Percentiles rank a stretch among this genome's conserved stretches.
Conservation (phyloP, 2,888 invertebrate genomes). For the Lycocerus yunnanus region DNA sequence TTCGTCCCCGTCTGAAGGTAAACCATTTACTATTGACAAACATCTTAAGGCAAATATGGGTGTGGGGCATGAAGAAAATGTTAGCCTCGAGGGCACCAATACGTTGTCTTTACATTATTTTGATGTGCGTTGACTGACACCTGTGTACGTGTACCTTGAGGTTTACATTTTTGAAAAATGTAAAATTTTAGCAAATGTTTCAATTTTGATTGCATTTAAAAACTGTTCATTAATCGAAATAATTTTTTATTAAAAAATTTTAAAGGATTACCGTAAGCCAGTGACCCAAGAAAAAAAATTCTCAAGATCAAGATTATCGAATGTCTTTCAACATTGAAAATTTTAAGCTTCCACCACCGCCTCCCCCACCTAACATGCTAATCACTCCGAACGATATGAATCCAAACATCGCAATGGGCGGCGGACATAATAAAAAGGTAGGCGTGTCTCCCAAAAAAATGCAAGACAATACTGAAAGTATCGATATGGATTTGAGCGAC, state of each 20-base stretch:
- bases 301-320: slow-evolving; percentile 50
- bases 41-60: too few species aligned
- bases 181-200: neutral
- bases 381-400: neutral
- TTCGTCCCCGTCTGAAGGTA: too few species aligned
- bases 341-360: slow-evolving; percentile 54
- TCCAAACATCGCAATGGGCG: slow-evolving; percentile 9
- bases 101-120: neutral
- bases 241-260: slow-evolving; percentile 8
- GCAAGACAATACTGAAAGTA: slow-evolving; percentile 75
- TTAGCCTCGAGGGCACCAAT: neutral
- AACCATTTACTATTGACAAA: too few species aligned
- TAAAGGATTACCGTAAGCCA: slow-evolving; percentile 39
- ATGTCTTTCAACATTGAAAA: slow-evolving; percentile 46
- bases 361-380: slow-evolving; percentile 56
- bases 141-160: neutral
- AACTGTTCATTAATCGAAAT: neutral
- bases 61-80: neutral
- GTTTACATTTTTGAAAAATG: neutral
- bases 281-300: slow-evolving; percentile 2
- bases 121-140: neutral
- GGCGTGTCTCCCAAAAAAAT: slow-evolving; percentile 34
- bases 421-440: slow-evolving; percentile 22
- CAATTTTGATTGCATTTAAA: neutral
- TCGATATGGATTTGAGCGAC: slow-evolving; percentile 87